These are phyloP conservation scores for Syngnathoides biaculeatus DNA, from an alignment of 2,113 vertebrate species.

Conservation along the genomic window DNA sequence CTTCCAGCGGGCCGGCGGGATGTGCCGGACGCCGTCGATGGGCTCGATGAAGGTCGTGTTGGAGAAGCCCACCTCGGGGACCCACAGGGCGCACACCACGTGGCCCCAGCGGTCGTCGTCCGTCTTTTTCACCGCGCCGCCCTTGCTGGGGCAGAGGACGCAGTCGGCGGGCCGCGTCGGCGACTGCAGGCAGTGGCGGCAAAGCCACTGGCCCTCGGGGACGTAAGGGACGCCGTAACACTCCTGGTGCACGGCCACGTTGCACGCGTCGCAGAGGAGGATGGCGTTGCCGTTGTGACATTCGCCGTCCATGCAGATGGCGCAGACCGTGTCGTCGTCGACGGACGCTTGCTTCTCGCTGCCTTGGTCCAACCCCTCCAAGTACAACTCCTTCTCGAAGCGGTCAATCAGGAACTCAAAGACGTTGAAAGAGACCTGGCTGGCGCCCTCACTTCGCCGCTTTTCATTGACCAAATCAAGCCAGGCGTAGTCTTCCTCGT, in stretches of 20 bases:
- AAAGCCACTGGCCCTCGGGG: conserved; percentile 96
- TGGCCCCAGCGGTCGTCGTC: conserved; percentile 97
- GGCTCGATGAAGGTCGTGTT: conserved; percentile 97
- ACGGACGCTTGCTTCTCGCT: conserved; percentile 83
- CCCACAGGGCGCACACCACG: conserved; percentile 96
- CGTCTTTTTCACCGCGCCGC: conserved; percentile 95
- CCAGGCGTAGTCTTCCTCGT: conserved; percentile 97
- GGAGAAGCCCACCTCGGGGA: conserved; percentile 97
- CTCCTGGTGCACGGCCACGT: conserved; percentile 95
- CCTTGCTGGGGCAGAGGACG: conserved; percentile 92
- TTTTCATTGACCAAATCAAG: conserved; percentile 92
- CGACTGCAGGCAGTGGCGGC: conserved; percentile 90
- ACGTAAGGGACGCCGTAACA: conserved; percentile 99
- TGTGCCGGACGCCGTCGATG: conserved; percentile 91
- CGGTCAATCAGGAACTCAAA: conserved; percentile 97
- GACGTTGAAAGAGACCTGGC: conserved; percentile 88
- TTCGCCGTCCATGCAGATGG: conserved; percentile 94
- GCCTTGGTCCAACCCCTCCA: conserved; percentile 85
- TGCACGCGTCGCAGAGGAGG: conserved; percentile 95
- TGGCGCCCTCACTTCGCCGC: conserved; percentile 82
- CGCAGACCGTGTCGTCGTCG: conserved; percentile 93
- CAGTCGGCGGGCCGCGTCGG: conserved; percentile 84
- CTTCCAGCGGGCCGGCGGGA: conserved; percentile 94
- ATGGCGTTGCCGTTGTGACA: conserved; percentile 95
- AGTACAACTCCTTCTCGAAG: conserved; percentile 91